phyloP scores from a whole-genome alignment of 2,888 invertebrate species.

The Mythimna impura region DNA sequence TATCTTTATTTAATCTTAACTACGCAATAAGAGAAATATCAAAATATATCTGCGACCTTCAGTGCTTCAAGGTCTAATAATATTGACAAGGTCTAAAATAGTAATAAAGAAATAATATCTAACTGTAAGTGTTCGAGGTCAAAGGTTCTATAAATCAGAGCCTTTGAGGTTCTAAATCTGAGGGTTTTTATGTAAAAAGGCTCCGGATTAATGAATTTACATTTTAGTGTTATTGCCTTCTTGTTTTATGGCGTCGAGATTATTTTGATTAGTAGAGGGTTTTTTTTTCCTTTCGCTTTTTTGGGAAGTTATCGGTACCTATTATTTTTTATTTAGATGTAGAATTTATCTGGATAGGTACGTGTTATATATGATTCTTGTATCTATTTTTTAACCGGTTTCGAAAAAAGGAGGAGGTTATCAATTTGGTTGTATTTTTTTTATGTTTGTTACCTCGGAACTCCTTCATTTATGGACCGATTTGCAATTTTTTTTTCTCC shows the following conservation, averaged over 20 bases:
- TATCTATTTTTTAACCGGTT: background rate
- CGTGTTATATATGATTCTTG: background rate
- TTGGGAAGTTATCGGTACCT: background rate
- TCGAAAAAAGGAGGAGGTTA: too few species aligned
- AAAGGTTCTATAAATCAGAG: conserved; percentile 20
- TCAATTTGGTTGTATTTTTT: too few species aligned
- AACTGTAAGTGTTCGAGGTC: conserved; percentile 30
- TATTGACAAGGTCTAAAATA: conserved; percentile 14
- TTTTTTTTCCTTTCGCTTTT: background rate
- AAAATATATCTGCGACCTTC: conserved; percentile 6
- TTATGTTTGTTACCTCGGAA: too few species aligned
- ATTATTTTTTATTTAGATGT: background rate
- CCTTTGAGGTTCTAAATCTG: background rate
- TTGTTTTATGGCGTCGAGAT: conserved; percentile 35
- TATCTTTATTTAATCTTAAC: background rate
- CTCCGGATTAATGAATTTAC: conserved; percentile 38
- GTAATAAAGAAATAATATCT: conserved; percentile 20
- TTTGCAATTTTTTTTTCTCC: too few species aligned
- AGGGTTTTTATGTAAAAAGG: conserved; percentile 27
- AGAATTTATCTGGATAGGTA: background rate
- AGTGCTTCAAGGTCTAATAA: background rate
- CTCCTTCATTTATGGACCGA: too few species aligned
- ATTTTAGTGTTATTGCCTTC: conserved; percentile 47
- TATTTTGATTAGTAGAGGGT: conserved; percentile 16
- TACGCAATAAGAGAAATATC: background rate